phyloP scores from a whole-genome alignment of 2,888 invertebrate genomes.

The Omphaloscelis lunosa region DNA sequence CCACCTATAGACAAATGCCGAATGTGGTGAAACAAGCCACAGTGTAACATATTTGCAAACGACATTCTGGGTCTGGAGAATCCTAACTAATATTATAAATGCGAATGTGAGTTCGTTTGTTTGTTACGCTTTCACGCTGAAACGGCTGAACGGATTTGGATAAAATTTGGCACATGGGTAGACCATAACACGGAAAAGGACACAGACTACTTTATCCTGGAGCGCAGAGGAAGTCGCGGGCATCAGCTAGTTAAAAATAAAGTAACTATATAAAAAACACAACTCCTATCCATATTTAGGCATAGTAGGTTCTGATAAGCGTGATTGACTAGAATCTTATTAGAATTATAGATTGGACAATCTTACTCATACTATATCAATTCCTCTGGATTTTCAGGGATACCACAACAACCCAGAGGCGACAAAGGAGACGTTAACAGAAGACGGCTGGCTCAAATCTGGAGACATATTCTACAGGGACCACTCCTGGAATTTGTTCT shows the following conservation, averaged over 20 bases:
- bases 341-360: neutral
- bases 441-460: conserved; percentile 87
- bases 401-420: conserved; percentile 85
- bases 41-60: neutral
- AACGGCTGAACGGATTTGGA: no score
- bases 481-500: conserved; percentile 85
- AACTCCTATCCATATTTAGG: neutral
- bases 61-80: neutral
- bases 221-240: no score
- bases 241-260: neutral
- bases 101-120: no score
- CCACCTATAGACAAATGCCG: neutral
- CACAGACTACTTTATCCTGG: no score
- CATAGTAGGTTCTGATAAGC: neutral
- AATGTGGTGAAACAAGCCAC: neutral
- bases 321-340: neutral
- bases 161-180: no score
- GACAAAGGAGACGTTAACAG: conserved; percentile 81
- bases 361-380: no score
- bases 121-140: no score
- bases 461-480: conserved; percentile 90
- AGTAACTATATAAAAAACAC: neutral
- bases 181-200: no score
- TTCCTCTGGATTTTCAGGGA: conserved; percentile 71
- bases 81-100: neutral